Percentiles rank a stretch among this genome's conserved stretches.
Conservation (phyloP, 2,113 vertebrate species). For the Camelus dromedarius region DNA sequence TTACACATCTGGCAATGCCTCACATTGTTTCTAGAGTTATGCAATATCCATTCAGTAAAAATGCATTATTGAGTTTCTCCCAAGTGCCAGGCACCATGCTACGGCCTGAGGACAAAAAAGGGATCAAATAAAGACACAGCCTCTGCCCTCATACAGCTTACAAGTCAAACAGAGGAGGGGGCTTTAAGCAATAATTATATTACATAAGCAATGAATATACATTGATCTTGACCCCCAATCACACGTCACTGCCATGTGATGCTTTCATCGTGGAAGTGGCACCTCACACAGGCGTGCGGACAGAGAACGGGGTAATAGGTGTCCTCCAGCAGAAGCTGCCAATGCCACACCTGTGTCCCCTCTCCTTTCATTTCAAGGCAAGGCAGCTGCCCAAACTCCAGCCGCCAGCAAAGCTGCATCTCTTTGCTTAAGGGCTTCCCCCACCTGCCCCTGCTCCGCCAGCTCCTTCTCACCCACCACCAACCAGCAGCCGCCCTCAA, state of each 20-base stretch:
- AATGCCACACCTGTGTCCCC: not conserved
- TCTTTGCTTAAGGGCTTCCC: not conserved
- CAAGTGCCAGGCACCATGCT: not conserved
- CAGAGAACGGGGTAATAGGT: not conserved
- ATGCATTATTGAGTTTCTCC: not conserved
- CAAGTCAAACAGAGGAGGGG: not conserved
- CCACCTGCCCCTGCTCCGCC: not conserved
- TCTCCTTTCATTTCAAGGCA: not conserved
- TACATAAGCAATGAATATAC: not conserved
- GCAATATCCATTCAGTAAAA: not conserved
- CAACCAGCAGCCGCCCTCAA: not conserved
- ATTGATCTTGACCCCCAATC: slow-evolving; percentile 8
- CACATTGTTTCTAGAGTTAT: not conserved
- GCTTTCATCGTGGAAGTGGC: not conserved
- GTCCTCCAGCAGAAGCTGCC: not conserved
- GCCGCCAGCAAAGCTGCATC: not conserved
- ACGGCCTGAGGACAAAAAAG: not conserved
- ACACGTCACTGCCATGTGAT: not conserved
- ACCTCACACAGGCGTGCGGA: not conserved
- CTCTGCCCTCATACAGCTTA: not conserved
- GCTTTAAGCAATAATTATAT: not conserved
- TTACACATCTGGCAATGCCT: not conserved
- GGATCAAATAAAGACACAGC: not conserved
- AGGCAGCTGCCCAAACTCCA: not conserved
- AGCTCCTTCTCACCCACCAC: not conserved